phyloP scores from a whole-genome alignment of 1,140 invertebrate genomes.

The Sinella curviseta region DNA sequence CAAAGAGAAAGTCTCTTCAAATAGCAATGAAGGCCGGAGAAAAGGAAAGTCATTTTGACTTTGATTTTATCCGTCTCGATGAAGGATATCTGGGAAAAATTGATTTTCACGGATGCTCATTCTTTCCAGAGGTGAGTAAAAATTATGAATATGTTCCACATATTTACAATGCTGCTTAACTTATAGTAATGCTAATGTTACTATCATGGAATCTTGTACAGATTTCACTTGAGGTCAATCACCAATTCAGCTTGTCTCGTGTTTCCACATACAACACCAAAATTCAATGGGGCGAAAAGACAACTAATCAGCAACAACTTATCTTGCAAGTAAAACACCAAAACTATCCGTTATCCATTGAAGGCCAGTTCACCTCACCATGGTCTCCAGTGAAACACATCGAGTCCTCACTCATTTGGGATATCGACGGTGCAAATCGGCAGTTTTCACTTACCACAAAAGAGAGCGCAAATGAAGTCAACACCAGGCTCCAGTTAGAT shows the following conservation, averaged over 20 bases:
- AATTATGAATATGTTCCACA: background rate
- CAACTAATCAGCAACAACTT: background rate
- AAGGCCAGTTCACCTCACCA: background rate
- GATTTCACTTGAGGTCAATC: background rate
- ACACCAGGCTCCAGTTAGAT: background rate
- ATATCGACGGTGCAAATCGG: background rate
- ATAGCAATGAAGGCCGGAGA: slow-evolving; percentile 9
- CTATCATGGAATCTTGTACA: background rate
- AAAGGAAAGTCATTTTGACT: slow-evolving; percentile 2
- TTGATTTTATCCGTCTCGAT: slow-evolving; percentile 28
- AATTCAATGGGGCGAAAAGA: background rate
- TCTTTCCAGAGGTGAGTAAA: background rate
- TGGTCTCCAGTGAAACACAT: background rate
- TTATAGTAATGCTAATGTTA: background rate
- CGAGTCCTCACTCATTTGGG: background rate
- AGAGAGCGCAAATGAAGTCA: background rate
- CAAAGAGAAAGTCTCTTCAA: slow-evolving; percentile 32
- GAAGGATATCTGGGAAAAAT: slow-evolving; percentile 14
- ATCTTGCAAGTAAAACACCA: background rate
- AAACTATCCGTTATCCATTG: background rate
- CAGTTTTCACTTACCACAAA: background rate
- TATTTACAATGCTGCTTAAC: background rate
- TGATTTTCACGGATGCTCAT: background rate
- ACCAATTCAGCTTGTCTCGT: background rate
- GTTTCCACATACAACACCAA: background rate